Conservation (phyloP, 2,113 vertebrate species). For the Anguilla japonica region DNA sequence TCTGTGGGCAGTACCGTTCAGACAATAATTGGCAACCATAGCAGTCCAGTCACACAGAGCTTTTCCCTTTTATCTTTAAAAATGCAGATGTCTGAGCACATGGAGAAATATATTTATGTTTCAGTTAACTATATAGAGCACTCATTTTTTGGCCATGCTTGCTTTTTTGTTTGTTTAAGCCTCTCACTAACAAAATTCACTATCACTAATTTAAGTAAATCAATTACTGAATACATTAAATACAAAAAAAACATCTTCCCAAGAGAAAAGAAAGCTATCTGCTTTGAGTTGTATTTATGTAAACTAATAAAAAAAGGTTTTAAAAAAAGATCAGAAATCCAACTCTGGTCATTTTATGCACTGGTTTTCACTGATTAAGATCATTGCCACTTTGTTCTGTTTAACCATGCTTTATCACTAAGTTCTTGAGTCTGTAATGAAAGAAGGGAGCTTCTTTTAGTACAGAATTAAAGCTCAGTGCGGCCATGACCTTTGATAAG, state of each 20-base stretch:
- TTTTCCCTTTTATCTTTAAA: slow-evolving; percentile 16
- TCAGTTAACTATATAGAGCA: slow-evolving; percentile 62
- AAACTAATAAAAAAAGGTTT: slow-evolving; percentile 54
- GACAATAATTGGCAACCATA: not conserved
- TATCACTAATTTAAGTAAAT: slow-evolving; percentile 63
- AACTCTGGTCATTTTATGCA: slow-evolving; percentile 35
- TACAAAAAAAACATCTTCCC: slow-evolving; percentile 57
- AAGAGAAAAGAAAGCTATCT: slow-evolving; percentile 42
- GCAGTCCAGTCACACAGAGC: not conserved
- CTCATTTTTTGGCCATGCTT: slow-evolving; percentile 58
- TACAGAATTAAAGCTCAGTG: not conserved
- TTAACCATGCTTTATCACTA: slow-evolving; percentile 59
- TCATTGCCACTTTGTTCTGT: slow-evolving; percentile 48
- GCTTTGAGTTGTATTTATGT: slow-evolving; percentile 51
- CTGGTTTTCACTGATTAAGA: not conserved
- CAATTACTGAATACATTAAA: slow-evolving; percentile 59
- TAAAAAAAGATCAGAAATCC: slow-evolving; percentile 36
- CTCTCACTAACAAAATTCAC: slow-evolving; percentile 62
- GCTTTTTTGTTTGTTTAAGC: slow-evolving; percentile 51
- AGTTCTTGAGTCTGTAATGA: slow-evolving; percentile 5
- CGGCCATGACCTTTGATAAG: not conserved
- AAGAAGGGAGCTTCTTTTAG: not conserved
- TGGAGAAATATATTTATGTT: slow-evolving; percentile 51
- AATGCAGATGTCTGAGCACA: slow-evolving; percentile 64
- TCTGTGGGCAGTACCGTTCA: not conserved